Conservation (phyloP, 2,888 invertebrate species). For the Sphaerophoria taeniata region DNA sequence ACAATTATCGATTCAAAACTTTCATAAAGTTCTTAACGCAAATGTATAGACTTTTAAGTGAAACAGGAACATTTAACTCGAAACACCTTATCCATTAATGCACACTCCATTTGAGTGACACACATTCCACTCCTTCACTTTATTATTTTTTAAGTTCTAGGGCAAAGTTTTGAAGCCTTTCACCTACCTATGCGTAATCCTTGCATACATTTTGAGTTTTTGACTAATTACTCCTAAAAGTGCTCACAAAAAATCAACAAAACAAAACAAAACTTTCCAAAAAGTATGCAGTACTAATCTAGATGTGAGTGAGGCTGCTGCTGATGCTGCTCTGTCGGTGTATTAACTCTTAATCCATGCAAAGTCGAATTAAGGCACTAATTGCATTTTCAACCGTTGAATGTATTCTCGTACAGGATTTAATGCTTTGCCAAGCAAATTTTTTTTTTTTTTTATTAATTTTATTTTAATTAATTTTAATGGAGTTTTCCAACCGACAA, state of each 20-base stretch:
- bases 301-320: not conserved
- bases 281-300: conserved; percentile 1
- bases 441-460: no score
- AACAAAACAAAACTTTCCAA: conserved; percentile 23
- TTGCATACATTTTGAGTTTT: no score
- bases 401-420: conserved; percentile 21
- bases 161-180: not conserved
- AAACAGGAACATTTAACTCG: no score
- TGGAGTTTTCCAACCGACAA: conserved; percentile 61
- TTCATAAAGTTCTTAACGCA: no score
- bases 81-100: conserved; percentile 31
- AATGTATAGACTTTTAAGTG: no score
- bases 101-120: conserved; percentile 18
- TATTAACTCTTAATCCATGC: conserved; percentile 24
- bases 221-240: conserved; percentile 14
- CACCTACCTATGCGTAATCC: not conserved
- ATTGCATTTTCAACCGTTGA: conserved; percentile 59
- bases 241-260: conserved; percentile 1
- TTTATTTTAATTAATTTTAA: conserved; percentile 65
- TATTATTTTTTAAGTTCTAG: not conserved
- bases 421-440: no score
- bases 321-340: no score
- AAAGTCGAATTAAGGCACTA: conserved; percentile 58
- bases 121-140: not conserved
- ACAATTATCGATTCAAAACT: no score